Percentiles rank a stretch among this genome's conserved stretches.
Evolutionary conservation across 2,888 invertebrate genomes (phyloP).

Genomic region (Cheilosia pagana): DNA sequence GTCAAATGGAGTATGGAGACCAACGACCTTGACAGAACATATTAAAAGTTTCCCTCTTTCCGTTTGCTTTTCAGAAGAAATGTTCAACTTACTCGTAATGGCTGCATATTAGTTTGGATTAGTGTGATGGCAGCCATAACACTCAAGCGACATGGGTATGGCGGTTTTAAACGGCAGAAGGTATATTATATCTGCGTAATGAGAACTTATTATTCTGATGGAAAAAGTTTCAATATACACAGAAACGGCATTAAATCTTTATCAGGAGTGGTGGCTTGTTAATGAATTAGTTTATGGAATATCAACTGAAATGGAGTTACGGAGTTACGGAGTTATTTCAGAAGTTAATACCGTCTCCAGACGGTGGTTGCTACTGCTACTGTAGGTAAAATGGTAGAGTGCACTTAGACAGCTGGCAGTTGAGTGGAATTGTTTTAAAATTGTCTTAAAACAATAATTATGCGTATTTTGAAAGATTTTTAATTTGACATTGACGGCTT

Average conservation of each 20-base stretch:
- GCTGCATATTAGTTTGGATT: slow-evolving; percentile 37
- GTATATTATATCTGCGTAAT: slow-evolving; percentile 21
- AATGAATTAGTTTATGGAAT: too few relatives aligned
- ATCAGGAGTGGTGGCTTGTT: neutral
- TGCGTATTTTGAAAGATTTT: too few relatives aligned
- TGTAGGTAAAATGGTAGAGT: too few relatives aligned
- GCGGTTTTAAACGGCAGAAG: neutral
- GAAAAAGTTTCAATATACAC: slow-evolving; percentile 38
- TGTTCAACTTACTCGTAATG: slow-evolving; percentile 11
- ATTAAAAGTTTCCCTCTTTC: neutral
- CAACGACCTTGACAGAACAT: slow-evolving; percentile 15
- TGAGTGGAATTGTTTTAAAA: too few relatives aligned
- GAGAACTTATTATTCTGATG: slow-evolving; percentile 41
- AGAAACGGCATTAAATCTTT: neutral
- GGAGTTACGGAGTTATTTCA: neutral
- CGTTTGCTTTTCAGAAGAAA: neutral
- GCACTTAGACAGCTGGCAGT: too few relatives aligned
- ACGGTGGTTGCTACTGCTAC: neutral
- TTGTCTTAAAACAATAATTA: too few relatives aligned
- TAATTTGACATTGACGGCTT: too few relatives aligned
- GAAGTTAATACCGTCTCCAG: neutral
- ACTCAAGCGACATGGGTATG: slow-evolving; percentile 25
- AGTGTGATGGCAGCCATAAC: slow-evolving; percentile 28
- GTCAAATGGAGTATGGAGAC: neutral
- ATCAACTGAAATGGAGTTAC: too few relatives aligned